Evolutionary conservation across 1,140 invertebrate species (phyloP), one percentile per base, ranked within the genome.

Genomic region (Polyergus mexicanus): DNA sequence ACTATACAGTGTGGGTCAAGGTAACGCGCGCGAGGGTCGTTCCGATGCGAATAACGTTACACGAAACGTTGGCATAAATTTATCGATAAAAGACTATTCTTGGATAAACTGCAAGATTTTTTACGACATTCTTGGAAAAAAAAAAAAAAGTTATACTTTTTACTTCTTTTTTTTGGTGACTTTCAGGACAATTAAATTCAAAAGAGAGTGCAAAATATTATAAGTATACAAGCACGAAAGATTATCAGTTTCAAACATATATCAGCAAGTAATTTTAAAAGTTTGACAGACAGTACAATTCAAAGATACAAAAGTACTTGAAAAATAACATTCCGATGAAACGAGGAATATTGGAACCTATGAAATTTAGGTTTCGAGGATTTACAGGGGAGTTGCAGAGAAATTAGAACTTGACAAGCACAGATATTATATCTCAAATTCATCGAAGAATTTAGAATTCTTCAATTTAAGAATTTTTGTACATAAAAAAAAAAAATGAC

Each of bases 1-100:
- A 83, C 68, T 19, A 22, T 41, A n/a, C 25, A 62, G 54, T 83
- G 28, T 83, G n/a, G 78, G 68, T 74, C 78, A 83, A 83, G 78
- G 78, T 83, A 74, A 41, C 25, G 2, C 51, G 28, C 28, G 11
- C n/a, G 68, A 74, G 38, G 54, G 38, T 72, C 78, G 66, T 32
- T 32, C n/a, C 32, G 16, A 44, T 44, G 68, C 32, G 19, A 35
- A 11, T 28, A n/a, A 25, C 32, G 35, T 83, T 22, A 83, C 54
- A 81, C 68, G 68, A 83, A 72, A 83, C 68, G 72, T 60, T 32
- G 68, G 38, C 68, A 83, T 83, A 74, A 60, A 83, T 72, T 83
- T 58, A 58, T 81, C 54, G 66, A 81, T 60, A 72, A 81, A 81
- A 60, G 38, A 2, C 56, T 44, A 72, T 72, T 74, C 8, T n/a